Evolutionary conservation across 1,140 invertebrate genomes (phyloP), one percentile per base, ranked within the genome.

Genomic region (Ericerus pela): DNA sequence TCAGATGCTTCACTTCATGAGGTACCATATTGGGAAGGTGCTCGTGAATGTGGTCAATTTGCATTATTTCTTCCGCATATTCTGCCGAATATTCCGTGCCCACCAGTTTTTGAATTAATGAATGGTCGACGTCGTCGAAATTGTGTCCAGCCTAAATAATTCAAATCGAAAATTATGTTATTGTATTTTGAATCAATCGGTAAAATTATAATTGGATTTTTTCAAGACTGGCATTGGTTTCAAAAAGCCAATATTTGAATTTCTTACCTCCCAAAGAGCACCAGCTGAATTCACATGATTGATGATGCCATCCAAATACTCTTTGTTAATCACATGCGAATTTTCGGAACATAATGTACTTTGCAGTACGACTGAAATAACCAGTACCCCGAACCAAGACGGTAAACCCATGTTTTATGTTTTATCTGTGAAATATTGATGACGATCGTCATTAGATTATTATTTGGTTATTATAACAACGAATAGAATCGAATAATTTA

Each of bases 1-100:
- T 58, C 75, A 0, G 87, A 14, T 47, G 41, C 8, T 10, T 24
- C 16, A 5, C 16, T 3, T 18, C 41, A 14, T 47, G 41, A 22
- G 20, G 20, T 2, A 47, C 41, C 26, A 14, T 4, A 10, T 8
- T 4, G 37, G 14, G 10, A 24, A 5, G 10, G 16, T 2, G 10
- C 10, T 6, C 41, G 14, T 38, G n/a, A 38, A 16, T 38, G 4
- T 20, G 16, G 11, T 47, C 11, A 24, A 5, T 3, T 47, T 47
- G 10, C 4, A 5, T 3, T 38, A 16, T n/a, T 14, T 5, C 5
- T 4, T 3, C 41, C 4, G 8, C 8, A 47, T 47, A 18, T 3
- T 24, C 18, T 22, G 12, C 10, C 2, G 16, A 24, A 14, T 47
- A 18, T 47, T 24, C 22, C 2, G 20, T 14, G 26, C 41, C 16